Percentiles rank a stretch among this genome's conserved stretches.
phyloP scores from a whole-genome alignment of 2,888 invertebrate species.

The Agrotis puta region DNA sequence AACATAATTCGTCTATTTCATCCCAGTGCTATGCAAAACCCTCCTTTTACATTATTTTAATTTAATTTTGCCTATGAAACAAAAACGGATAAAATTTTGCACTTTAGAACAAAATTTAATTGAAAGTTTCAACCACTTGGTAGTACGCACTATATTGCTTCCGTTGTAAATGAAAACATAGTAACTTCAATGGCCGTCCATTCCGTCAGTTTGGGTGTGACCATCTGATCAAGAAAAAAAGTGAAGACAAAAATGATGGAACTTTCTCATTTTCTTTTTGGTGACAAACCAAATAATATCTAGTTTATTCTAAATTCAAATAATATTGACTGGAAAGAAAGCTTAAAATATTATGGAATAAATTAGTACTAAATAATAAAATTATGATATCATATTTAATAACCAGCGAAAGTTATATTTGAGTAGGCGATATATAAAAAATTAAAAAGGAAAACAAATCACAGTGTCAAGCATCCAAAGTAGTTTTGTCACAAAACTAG shows the following conservation, averaged over 20 bases:
- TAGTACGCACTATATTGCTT: too few relatives aligned
- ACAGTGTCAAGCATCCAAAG: slow-evolving; percentile 3
- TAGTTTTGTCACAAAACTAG: slow-evolving; percentile 21
- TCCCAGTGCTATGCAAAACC: too few relatives aligned
- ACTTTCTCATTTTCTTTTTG: not conserved
- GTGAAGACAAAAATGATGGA: not conserved
- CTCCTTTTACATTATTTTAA: too few relatives aligned
- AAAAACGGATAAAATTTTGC: too few relatives aligned
- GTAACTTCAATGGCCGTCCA: too few relatives aligned
- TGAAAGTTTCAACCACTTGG: too few relatives aligned
- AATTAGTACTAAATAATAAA: not conserved
- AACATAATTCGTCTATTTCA: too few relatives aligned
- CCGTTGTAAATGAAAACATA: too few relatives aligned
- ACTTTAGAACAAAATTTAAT: too few relatives aligned
- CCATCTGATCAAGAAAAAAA: too few relatives aligned
- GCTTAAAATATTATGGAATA: not conserved
- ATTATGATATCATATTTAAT: not conserved
- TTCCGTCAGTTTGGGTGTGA: too few relatives aligned
- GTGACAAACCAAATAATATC: not conserved
- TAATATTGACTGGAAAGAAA: not conserved
- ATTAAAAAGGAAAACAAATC: slow-evolving; percentile 27
- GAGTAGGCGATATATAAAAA: not conserved
- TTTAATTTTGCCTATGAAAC: too few relatives aligned
- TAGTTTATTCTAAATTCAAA: not conserved
- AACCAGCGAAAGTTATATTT: slow-evolving; percentile 18